Conservation (phyloP, 2,797 vertebrate species). For the Myotis myotis region DNA sequence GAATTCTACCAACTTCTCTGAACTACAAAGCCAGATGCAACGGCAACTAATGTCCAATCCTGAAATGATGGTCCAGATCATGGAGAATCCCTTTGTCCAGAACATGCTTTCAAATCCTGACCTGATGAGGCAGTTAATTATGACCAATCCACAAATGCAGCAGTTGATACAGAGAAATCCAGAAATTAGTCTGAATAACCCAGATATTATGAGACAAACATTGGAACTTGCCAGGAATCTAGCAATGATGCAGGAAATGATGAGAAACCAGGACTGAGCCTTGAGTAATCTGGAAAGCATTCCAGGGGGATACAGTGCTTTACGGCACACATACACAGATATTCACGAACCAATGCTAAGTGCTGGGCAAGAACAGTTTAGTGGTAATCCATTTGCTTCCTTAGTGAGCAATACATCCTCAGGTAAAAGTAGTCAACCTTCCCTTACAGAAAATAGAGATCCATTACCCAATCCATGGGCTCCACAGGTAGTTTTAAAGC, state of each 20-base stretch:
- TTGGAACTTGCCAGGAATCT: slow-evolving; percentile 89
- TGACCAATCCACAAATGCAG: slow-evolving; percentile 92
- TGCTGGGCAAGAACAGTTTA: slow-evolving; percentile 90
- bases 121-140: slow-evolving; percentile 89
- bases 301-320: slow-evolving; percentile 88
- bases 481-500: slow-evolving; percentile 70
- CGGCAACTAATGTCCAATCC: slow-evolving; percentile 90
- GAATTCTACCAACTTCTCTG: slow-evolving; percentile 87
- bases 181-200: slow-evolving; percentile 90
- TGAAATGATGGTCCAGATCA: slow-evolving; percentile 89
- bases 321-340: slow-evolving; percentile 88
- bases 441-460: slow-evolving; percentile 88
- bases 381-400: slow-evolving; percentile 89
- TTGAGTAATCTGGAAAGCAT: slow-evolving; percentile 90
- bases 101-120: slow-evolving; percentile 90
- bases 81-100: slow-evolving; percentile 91
- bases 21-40: slow-evolving; percentile 91
- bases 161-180: slow-evolving; percentile 91
- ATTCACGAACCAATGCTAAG: slow-evolving; percentile 90
- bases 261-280: slow-evolving; percentile 89
- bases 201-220: slow-evolving; percentile 90
- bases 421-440: slow-evolving; percentile 85
- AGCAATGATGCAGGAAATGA: slow-evolving; percentile 91
- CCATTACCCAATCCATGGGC: slow-evolving; percentile 89
- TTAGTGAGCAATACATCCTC: slow-evolving; percentile 85